A percentile compares a stretch with the other conserved stretches of the same genome.
Evolutionary conservation across 2,888 invertebrate genomes (phyloP).

Genomic region (Drosophila mimetica): DNA sequence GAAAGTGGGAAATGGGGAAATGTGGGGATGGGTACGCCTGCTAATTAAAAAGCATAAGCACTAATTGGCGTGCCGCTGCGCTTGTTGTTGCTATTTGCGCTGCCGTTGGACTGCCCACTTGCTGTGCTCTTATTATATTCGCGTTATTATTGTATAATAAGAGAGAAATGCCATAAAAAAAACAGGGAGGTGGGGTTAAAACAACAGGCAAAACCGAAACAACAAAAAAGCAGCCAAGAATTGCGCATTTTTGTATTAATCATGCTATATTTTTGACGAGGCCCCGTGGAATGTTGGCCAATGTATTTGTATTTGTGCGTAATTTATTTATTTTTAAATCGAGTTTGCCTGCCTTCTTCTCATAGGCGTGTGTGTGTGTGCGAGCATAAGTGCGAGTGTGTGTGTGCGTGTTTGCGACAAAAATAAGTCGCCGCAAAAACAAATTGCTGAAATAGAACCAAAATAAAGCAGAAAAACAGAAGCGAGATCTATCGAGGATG

Average conservation of each 20-base stretch:
- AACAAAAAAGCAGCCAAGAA: slow-evolving; percentile 14
- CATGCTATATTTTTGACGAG: slow-evolving; percentile 71
- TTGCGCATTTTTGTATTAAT: slow-evolving; percentile 70
- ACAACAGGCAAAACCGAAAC: slow-evolving; percentile 1
- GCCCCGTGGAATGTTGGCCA: slow-evolving; percentile 60
- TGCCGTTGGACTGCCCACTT: slow-evolving; percentile 53
- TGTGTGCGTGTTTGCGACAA: slow-evolving; percentile 55
- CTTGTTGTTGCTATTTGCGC: slow-evolving; percentile 25
- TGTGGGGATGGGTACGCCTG: slow-evolving; percentile 22
- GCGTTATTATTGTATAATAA: slow-evolving; percentile 44
- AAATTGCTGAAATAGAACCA: slow-evolving; percentile 62
- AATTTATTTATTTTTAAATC: slow-evolving; percentile 80
- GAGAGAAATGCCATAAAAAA: slow-evolving; percentile 65
- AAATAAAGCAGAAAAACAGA: slow-evolving; percentile 35
- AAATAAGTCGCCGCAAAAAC: slow-evolving; percentile 72
- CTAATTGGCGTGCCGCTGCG: slow-evolving; percentile 77
- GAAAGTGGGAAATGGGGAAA: slow-evolving; percentile 19
- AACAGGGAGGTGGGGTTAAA: slow-evolving; percentile 31
- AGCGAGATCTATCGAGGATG: slow-evolving; percentile 34
- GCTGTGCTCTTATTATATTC: slow-evolving; percentile 56
- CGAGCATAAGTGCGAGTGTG: slow-evolving; percentile 11
- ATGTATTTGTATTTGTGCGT: slow-evolving; percentile 58
- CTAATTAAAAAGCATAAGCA: slow-evolving; percentile 76
- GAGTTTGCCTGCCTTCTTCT: slow-evolving; percentile 45
- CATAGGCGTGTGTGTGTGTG: slow-evolving; percentile 22